Evolutionary conservation across 2,113 vertebrate species (phyloP).

Genomic region (Oryzias javanicus): DNA sequence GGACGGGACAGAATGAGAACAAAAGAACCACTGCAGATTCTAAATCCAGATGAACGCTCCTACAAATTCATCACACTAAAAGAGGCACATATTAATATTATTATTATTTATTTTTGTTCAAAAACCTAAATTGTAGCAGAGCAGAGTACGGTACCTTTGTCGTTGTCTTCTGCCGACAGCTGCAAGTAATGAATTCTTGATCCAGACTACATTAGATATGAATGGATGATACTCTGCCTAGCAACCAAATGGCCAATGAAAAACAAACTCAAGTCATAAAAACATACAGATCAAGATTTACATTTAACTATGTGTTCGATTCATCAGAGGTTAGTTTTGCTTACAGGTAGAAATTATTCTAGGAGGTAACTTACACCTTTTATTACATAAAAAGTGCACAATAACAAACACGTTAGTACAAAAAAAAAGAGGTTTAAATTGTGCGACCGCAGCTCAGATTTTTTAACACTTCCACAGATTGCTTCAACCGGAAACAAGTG

Average conservation of each 20-base stretch:
- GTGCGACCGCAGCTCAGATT: conserved; percentile 17
- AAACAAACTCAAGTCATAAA: conserved; percentile 8
- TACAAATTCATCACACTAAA: not conserved
- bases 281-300: not conserved
- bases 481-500: conserved; percentile 1
- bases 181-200: conserved; percentile 34
- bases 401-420: conserved; percentile 13
- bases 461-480: conserved; percentile 4
- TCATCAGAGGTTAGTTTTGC: not conserved
- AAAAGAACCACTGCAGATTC: not conserved
- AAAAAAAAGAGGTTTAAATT: conserved; percentile 24
- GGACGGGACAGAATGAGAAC: conserved; percentile 5
- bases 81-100: too few relatives aligned
- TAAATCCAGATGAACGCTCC: not conserved
- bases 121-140: not conserved
- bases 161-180: conserved; percentile 33
- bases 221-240: conserved; percentile 61
- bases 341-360: not conserved
- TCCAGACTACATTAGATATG: conserved; percentile 20
- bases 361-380: not conserved
- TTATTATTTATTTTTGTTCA: not conserved
- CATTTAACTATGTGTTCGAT: not conserved
- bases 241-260: conserved; percentile 63
- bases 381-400: not conserved
- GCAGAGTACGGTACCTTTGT: conserved; percentile 34